A percentile compares a stretch with the other conserved stretches of the same genome.
Conservation (phyloP, 1,140 invertebrate species). For the Camponotus pennsylvanicus region DNA sequence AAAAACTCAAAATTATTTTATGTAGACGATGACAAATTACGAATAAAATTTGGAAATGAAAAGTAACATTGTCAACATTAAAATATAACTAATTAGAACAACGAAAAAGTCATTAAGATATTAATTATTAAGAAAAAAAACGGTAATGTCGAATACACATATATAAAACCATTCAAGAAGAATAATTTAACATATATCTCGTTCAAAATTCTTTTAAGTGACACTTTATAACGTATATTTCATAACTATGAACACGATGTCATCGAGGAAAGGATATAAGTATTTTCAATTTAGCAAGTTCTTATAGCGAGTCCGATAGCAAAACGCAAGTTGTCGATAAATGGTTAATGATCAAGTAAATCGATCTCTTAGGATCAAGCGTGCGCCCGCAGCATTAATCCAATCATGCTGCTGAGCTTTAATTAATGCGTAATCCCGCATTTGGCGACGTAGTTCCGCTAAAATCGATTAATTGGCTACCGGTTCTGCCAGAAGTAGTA, state of each 20-base stretch:
- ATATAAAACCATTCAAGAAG: conserved; percentile 5
- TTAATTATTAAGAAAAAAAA: conserved; percentile 26
- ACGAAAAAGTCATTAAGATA: background rate
- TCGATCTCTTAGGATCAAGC: conserved; percentile 63
- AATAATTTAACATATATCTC: background rate
- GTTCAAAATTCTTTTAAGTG: background rate
- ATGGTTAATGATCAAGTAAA: conserved; percentile 66
- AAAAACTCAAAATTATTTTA: conserved; percentile 30
- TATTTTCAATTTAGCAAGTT: conserved; percentile 49
- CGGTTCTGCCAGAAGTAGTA: conserved; percentile 74
- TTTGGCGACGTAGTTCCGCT: conserved; percentile 59
- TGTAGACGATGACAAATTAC: conserved; percentile 13
- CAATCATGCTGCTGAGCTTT: conserved; percentile 66
- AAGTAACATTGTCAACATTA: background rate
- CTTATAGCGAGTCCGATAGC: conserved; percentile 48
- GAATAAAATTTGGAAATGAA: conserved; percentile 26
- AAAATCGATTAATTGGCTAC: conserved; percentile 44
- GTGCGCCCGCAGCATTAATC: conserved; percentile 70
- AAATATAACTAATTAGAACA: conserved; percentile 19
- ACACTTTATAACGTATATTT: background rate
- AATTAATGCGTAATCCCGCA: conserved; percentile 37
- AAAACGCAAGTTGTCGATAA: conserved; percentile 43
- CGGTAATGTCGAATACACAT: background rate
- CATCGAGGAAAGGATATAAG: conserved; percentile 63
- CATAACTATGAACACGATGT: conserved; percentile 78